phyloP scores from a whole-genome alignment of 2,797 vertebrate genomes.

The Saxicola maurus region DNA sequence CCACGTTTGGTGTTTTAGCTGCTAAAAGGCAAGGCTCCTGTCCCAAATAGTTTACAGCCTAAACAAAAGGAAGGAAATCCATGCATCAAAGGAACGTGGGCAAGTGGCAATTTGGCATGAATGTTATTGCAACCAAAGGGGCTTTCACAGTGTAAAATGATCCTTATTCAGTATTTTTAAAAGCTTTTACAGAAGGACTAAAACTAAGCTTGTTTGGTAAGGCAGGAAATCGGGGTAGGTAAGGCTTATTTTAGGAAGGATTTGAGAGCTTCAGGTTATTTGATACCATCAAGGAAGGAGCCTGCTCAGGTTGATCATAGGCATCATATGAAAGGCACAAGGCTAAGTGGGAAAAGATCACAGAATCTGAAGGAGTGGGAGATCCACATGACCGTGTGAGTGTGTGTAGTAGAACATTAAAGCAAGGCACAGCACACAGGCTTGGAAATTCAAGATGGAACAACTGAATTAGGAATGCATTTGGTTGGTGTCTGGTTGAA shows the following conservation, averaged over 20 bases:
- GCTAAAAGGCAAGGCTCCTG: slow-evolving; percentile 2
- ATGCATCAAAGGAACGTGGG: neutral
- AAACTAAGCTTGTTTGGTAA: neutral
- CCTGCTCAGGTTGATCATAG: neutral
- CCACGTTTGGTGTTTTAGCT: neutral
- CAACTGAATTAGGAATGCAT: neutral
- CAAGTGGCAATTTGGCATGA: slow-evolving; percentile 15
- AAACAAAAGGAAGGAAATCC: neutral
- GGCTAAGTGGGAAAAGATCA: neutral
- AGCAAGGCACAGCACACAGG: neutral
- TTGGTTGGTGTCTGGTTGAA: neutral
- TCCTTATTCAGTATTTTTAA: slow-evolving; percentile 7
- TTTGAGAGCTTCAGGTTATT: neutral
- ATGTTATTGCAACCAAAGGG: neutral
- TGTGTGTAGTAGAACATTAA: neutral
- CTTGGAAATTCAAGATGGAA: neutral
- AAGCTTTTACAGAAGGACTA: neutral
- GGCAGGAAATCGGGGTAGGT: neutral
- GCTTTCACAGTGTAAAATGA: slow-evolving; percentile 19
- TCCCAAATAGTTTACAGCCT: slow-evolving; percentile 17
- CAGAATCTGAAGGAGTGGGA: neutral
- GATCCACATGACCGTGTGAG: neutral
- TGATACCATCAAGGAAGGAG: neutral
- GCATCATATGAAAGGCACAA: neutral
- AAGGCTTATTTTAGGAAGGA: slow-evolving; percentile 20